A percentile compares a stretch with the other conserved stretches of the same genome.
These are phyloP conservation scores for Drosophila quadrilineata DNA, from an alignment of 1,140 invertebrate genomes.

Conservation along the genomic window DNA sequence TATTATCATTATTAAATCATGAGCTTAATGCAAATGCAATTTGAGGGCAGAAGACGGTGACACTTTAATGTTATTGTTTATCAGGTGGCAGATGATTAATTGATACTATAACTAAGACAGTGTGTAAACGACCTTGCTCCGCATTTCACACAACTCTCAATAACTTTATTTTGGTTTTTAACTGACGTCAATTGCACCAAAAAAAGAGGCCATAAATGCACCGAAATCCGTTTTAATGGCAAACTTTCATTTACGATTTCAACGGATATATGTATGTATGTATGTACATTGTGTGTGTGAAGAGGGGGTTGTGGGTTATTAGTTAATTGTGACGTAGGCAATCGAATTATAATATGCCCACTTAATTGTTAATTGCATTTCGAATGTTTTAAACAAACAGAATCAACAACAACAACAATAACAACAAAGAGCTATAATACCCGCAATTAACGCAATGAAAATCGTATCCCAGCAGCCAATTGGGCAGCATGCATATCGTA, in stretches of 20 bases:
- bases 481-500: neutral
- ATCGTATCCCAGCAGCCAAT: slow-evolving; percentile 19
- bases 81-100: too few relatives aligned
- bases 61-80: slow-evolving; percentile 17
- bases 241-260: slow-evolving; percentile 61
- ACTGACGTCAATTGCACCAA: too few relatives aligned
- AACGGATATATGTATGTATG: neutral
- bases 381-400: slow-evolving; percentile 72
- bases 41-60: slow-evolving; percentile 38
- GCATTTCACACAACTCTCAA: too few relatives aligned
- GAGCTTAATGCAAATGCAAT: slow-evolving; percentile 69
- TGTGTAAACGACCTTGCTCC: too few relatives aligned
- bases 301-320: slow-evolving; percentile 31
- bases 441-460: slow-evolving; percentile 51
- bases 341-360: slow-evolving; percentile 63
- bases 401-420: too few relatives aligned
- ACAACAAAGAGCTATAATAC: too few relatives aligned
- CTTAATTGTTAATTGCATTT: slow-evolving; percentile 73
- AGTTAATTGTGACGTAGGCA: slow-evolving; percentile 66
- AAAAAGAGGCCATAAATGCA: slow-evolving; percentile 22
- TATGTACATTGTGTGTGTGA: neutral
- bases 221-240: slow-evolving; percentile 59
- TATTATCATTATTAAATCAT: slow-evolving; percentile 71
- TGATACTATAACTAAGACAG: too few relatives aligned
- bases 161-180: too few relatives aligned